phyloP scores from a whole-genome alignment of 2,797 vertebrate species.

The Orestias chungarensis region DNA sequence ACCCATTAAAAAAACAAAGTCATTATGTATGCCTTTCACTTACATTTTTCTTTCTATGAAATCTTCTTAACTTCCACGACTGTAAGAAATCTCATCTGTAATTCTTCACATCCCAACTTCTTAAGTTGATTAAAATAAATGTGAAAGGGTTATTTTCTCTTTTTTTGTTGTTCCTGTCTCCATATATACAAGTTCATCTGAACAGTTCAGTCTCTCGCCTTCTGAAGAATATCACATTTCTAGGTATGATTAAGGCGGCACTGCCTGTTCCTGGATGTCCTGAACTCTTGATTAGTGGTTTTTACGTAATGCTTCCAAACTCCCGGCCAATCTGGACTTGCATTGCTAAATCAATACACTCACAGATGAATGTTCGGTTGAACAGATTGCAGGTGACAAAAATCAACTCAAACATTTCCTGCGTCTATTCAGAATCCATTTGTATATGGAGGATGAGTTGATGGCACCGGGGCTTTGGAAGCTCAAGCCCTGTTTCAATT shows the following conservation, averaged over 20 bases:
- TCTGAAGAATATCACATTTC: constrained; percentile 13
- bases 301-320: constrained; percentile 74
- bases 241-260: constrained; percentile 33
- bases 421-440: constrained; percentile 74
- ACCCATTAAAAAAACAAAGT: not conserved
- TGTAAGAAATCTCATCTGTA: not conserved
- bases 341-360: constrained; percentile 81
- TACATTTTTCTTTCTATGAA: not conserved
- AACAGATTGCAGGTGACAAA: constrained; percentile 72
- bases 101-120: not conserved
- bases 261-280: constrained; percentile 55
- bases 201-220: constrained; percentile 3
- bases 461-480: constrained; percentile 34
- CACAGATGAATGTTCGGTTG: constrained; percentile 71
- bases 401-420: constrained; percentile 79
- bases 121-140: not conserved
- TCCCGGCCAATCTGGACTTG: constrained; percentile 75
- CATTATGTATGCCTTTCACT: not conserved
- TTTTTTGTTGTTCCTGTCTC: not conserved
- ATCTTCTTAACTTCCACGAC: not conserved
- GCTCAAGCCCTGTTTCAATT: constrained; percentile 58
- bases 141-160: not conserved
- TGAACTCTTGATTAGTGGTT: constrained; percentile 72
- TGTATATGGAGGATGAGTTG: constrained; percentile 62
- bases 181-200: not conserved